These are phyloP conservation scores for Fopius arisanus DNA, from an alignment of 1,140 invertebrate species.

Conservation along the genomic window DNA sequence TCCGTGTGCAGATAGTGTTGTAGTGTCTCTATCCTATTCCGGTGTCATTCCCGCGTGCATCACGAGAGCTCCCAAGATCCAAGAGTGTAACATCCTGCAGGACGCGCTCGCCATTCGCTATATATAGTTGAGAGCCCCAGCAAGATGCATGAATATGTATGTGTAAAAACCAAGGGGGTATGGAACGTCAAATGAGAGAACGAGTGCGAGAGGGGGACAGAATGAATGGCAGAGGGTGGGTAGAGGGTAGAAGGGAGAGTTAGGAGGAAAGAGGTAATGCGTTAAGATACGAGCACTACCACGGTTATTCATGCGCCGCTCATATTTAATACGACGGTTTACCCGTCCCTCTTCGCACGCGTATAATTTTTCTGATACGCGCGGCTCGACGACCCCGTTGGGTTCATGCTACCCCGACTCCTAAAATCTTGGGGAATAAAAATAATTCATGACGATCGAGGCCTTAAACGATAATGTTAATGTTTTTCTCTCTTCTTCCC, in stretches of 20 bases:
- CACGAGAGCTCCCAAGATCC: slow-evolving; percentile 6
- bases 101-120: slow-evolving; percentile 2
- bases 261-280: slow-evolving; percentile 39
- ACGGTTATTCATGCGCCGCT: slow-evolving; percentile 60
- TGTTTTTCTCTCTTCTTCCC: not conserved
- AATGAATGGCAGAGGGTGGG: slow-evolving; percentile 32
- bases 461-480: slow-evolving; percentile 7
- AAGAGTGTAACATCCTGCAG: slow-evolving; percentile 3
- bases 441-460: slow-evolving; percentile 18
- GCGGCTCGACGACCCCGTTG: not conserved
- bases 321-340: slow-evolving; percentile 61
- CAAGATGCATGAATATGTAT: slow-evolving; percentile 29
- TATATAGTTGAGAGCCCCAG: not conserved
- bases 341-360: slow-evolving; percentile 42
- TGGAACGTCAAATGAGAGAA: slow-evolving; percentile 9
- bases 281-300: slow-evolving; percentile 50
- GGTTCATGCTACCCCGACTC: slow-evolving; percentile 20
- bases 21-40: not conserved
- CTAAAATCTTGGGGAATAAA: slow-evolving; percentile 32
- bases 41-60: not conserved
- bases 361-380: slow-evolving; percentile 47
- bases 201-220: slow-evolving; percentile 17
- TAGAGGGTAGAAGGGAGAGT: slow-evolving; percentile 52
- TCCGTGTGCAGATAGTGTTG: not conserved
- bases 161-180: slow-evolving; percentile 12